Evolutionary conservation across 2,113 vertebrate genomes (phyloP), one percentile per base, ranked within the genome.

Genomic region (Gracilinanus agilis): DNA sequence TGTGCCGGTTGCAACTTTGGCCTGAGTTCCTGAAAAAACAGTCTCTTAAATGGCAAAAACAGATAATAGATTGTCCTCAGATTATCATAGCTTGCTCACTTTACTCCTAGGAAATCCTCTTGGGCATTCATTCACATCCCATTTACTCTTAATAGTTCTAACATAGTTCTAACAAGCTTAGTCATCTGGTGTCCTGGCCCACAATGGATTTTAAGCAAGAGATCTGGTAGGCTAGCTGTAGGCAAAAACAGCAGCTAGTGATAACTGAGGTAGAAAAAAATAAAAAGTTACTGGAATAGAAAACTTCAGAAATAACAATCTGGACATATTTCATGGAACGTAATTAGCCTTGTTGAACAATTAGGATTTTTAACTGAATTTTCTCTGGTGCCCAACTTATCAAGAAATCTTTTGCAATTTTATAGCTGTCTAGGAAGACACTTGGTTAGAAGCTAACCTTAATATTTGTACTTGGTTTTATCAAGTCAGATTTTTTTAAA

Each of bases 1-100:
- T 75, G 12, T 75, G 61, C 34, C n/a, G 13, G 12, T 4, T 75
- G 4, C 34, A 75, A n/a, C 61, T 16, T 75, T n/a, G 13, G 5
- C n/a, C 34, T 75, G 61, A 29, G 19, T 75, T 75, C 34, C 61
- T 75, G 34, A 75, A 19, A 94, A 95, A 89, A 49, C 23, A 55
- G 67, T 88, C 29, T 96, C 40, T 89, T 12, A 94, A 55, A 55
- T 56, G 25, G 29, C 55, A 92, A 88, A 34, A 92, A n/a, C n/a
- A 92, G 58, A 90, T 94, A 21, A 94, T 24, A 53, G 3, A 29
- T 0, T 89, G 53, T 54, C 53, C 53, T 44, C 49, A 40, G 2
- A 19, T 23, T 90, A 29, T 92, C 88, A 23, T 16, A 23, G 34
- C 13, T 75, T n/a, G 61, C 40, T 21, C 3, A 9, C 21, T 54